Base-by-base conservation (phyloP, 2,797 vertebrate species). In the Macrochelys suwanniensis region DNA sequence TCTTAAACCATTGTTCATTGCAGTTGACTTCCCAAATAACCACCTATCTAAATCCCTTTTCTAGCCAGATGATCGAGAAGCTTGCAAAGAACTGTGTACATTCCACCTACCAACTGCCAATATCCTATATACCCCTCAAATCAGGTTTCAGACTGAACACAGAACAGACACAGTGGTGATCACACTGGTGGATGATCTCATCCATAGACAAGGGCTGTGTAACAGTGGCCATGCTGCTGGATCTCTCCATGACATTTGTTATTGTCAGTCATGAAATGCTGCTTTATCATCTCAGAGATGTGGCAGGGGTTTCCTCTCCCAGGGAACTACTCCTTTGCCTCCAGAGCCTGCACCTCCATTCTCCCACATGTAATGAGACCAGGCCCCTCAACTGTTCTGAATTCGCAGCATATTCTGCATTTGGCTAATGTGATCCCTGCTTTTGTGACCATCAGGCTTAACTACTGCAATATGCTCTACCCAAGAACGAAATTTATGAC, bases 11-110 rank as follows among this genome's bases (percentile, higher is more conserved):
- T 8, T 82, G 74, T 47, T 89, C 82, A 94, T 71, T 17, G 37
- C 13, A 93, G 71, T 31, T 93, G 50, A 85, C 54, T 90, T 94
- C 89, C 94, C 77, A 78, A 87, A 80, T n/a, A 87, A 71, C 47
- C 85, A 74, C 49, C 81, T 31, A 83, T 82, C 80, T 90, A 84
- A 96, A 93, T 91, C 1, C 25, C 50, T 84, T 56, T 89, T 91
- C 12, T 54, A 95, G n/a, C 53, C 80, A 51, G 28, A 61, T 42
- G 82, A 83, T 71, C 54, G 84, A 85, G 90, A 90, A 88, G 82
- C 71, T 80, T 78, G 74, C 42, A 45, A 26, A 81, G 86, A 82
- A 15, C 3, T 5, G 42, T 53, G 50, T 80, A 56, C 47, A 25
- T 49, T 59, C 90, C 83, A 49, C 21, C 7, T 50, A 15, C 31